Evolutionary conservation across 2,797 vertebrate genomes (phyloP), one percentile per base, ranked within the genome.

Genomic region (Bradypus variegatus): DNA sequence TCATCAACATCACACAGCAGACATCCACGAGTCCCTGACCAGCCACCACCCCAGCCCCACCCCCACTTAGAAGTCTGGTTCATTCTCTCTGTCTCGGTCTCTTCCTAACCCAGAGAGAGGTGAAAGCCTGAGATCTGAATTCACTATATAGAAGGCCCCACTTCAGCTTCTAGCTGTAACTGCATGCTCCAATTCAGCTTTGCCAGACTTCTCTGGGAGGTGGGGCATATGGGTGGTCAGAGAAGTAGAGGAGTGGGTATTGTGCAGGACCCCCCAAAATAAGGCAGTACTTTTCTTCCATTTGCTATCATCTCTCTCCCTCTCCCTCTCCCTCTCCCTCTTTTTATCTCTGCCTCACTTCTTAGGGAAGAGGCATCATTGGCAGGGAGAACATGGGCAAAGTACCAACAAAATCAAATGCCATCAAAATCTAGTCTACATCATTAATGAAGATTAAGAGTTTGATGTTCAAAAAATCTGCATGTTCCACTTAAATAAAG

Each of bases 341-440:
- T 50, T 5, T 60, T 27, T 38, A 21, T 25, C 73, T 55, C 23
- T 58, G 67, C 36, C 50, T 48, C 16, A n/a, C 31, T 14, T 16
- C 38, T 75, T 36, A 8, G 15, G 27, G 31, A 76, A 60, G 31
- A 85, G 38, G 36, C 72, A 58, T 79, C 5, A 6, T 15, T 50
- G 85, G 60, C 31, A 91, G 48, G 73, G 33, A 87, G 48, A 92
- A 86, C 8, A 41, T 9, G 16, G 18, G 25, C 23, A 91, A 89
- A 87, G 91, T 80, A 31, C 41, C 80, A 55, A 88, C 10, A 53
- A 72, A 92, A 85, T 67, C 25, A 89, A 92, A 90, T 70, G 48
- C 48, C 76, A 48, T 89, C 10, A 50, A 65, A 91, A 82, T 67
- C 23, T 31, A 65, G 8, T 58, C 45, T 53, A 45, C 12, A 14